phyloP scores from a whole-genome alignment of 1,140 invertebrate species.

The Drosophila biarmipes region DNA sequence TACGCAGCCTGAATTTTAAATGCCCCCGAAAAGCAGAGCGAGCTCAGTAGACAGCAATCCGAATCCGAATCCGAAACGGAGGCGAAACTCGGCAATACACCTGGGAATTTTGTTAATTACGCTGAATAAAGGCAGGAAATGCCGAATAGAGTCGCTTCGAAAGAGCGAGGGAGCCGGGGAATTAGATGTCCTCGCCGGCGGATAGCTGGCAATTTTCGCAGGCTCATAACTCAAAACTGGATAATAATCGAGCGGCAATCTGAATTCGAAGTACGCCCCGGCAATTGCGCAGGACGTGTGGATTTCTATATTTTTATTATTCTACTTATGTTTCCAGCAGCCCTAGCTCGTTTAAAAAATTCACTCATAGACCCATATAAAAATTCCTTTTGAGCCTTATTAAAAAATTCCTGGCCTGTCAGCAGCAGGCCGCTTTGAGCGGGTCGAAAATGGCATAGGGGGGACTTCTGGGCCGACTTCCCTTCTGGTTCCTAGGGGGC shows the following conservation, averaged over 20 bases:
- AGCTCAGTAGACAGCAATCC: slow-evolving; percentile 2
- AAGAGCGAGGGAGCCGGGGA: background rate
- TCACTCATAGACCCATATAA: slow-evolving; percentile 41
- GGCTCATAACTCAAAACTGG: slow-evolving; percentile 43
- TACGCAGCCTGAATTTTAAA: slow-evolving; percentile 76
- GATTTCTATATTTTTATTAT: slow-evolving; percentile 33
- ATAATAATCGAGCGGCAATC: slow-evolving; percentile 36
- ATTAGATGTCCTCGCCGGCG: background rate
- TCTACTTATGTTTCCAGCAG: slow-evolving; percentile 21
- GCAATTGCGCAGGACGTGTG: slow-evolving; percentile 29
- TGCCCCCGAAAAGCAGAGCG: slow-evolving; percentile 24
- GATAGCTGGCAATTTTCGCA: background rate
- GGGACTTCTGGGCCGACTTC: background rate
- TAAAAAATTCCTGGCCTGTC: slow-evolving; percentile 72
- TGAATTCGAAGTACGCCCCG: slow-evolving; percentile 30
- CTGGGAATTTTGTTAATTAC: slow-evolving; percentile 80
- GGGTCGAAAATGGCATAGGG: background rate
- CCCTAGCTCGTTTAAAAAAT: slow-evolving; percentile 14
- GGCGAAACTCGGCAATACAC: slow-evolving; percentile 52
- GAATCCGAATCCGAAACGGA: background rate
- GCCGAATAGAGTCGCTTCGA: slow-evolving; percentile 38
- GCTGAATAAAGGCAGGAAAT: slow-evolving; percentile 78
- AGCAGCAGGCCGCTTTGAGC: slow-evolving; percentile 33
- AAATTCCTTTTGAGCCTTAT: slow-evolving; percentile 72
- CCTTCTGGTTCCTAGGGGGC: background rate